phyloP scores from a whole-genome alignment of 2,888 invertebrate species.

The Ferrisia virgata region DNA sequence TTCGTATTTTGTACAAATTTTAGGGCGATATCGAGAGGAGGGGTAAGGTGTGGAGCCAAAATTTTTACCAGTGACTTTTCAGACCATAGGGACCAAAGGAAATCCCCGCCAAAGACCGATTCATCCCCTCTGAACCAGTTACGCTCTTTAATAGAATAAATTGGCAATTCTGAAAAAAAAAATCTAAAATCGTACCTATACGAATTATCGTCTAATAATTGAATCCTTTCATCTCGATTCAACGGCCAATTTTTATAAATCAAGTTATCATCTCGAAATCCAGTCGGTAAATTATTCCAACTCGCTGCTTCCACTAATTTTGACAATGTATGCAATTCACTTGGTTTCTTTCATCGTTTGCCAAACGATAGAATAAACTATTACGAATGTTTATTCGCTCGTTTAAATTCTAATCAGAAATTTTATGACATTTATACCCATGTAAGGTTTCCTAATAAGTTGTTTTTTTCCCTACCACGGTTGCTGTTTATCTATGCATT shows the following conservation, averaged over 20 bases:
- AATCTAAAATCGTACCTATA: no score
- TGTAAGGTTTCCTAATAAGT: constrained; percentile 18
- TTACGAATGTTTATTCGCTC: not conserved
- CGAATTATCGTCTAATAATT: not conserved
- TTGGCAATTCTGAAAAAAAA: no score
- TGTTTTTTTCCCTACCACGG: not conserved
- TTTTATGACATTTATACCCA: constrained; percentile 12
- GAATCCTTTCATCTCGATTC: not conserved
- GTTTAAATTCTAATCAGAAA: constrained; percentile 26
- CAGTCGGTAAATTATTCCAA: not conserved
- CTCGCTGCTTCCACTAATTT: not conserved
- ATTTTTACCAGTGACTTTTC: no score
- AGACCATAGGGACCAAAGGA: no score
- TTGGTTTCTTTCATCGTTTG: not conserved
- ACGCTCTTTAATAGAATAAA: no score
- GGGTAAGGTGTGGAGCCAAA: no score
- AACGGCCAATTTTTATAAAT: not conserved
- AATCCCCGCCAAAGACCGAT: no score
- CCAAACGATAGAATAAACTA: not conserved
- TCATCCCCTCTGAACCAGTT: no score
- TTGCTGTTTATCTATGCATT: not conserved
- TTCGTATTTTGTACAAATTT: no score
- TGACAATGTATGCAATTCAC: not conserved
- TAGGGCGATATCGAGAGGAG: no score
- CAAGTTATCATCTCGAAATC: not conserved